These are phyloP conservation scores for Chouioia cunea DNA, from an alignment of 2,888 invertebrate species.

Conservation along the genomic window DNA sequence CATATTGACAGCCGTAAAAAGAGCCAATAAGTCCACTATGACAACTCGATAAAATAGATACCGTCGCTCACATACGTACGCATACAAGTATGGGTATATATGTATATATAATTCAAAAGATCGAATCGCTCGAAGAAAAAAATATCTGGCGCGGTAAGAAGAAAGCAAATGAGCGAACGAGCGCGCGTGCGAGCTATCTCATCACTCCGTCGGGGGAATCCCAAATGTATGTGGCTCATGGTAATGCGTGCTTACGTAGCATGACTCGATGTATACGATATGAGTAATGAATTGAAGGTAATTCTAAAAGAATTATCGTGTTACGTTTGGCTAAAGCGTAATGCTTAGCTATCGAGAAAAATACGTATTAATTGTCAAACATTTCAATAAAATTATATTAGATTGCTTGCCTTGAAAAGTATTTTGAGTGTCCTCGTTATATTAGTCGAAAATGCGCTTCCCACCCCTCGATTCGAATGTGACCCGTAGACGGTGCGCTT, in stretches of 20 bases:
- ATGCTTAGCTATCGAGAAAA: slow-evolving; percentile 11
- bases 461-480: no score
- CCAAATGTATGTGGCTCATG: slow-evolving; percentile 48
- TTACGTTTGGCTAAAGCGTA: not conserved
- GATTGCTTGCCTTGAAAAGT: no score
- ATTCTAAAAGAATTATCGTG: slow-evolving; percentile 24
- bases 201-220: no score
- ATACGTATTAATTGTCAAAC: not conserved
- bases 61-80: not conserved
- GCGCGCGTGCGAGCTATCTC: not conserved
- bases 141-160: no score
- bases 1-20: slow-evolving; percentile 34
- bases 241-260: slow-evolving; percentile 57
- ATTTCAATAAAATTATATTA: no score
- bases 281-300: not conserved
- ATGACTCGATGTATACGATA: slow-evolving; percentile 55
- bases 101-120: slow-evolving; percentile 39
- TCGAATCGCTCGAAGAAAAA: slow-evolving; percentile 22
- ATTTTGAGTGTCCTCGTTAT: no score
- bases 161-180: not conserved
- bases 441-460: no score
- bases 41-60: slow-evolving; percentile 40
- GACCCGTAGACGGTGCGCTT: no score
- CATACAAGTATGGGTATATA: not conserved
- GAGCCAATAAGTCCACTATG: slow-evolving; percentile 20